phyloP scores from a whole-genome alignment of 1,140 invertebrate species.

The Pachypsylla venusta region DNA sequence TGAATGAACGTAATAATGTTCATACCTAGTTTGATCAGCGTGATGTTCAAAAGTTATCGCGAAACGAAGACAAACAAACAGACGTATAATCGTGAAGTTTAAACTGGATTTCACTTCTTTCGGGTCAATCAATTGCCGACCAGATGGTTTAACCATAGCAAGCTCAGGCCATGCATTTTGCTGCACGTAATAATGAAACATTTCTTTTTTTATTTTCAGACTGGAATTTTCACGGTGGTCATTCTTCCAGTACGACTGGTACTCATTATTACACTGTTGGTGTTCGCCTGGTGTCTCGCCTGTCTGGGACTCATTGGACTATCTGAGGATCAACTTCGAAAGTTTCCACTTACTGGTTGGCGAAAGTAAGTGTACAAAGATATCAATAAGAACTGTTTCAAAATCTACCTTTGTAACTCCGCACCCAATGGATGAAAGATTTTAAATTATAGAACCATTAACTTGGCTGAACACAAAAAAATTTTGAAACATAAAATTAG shows the following conservation, averaged over 20 bases:
- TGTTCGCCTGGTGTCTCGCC: conserved; percentile 65
- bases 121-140: not conserved
- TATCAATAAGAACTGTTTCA: too few species aligned
- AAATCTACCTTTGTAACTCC: too few species aligned
- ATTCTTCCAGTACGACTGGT: conserved; percentile 58
- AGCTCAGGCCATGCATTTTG: not conserved
- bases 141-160: not conserved
- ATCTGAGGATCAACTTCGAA: conserved; percentile 53
- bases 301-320: conserved; percentile 60
- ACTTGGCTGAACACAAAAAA: too few species aligned
- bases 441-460: too few species aligned
- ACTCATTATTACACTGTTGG: conserved; percentile 53
- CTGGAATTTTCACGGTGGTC: conserved; percentile 59
- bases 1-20: too few species aligned
- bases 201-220: conserved; percentile 43
- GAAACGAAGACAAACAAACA: not conserved
- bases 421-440: too few species aligned
- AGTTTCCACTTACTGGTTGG: conserved; percentile 61
- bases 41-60: not conserved
- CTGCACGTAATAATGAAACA: not conserved
- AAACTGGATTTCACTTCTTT: not conserved
- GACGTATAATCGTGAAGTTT: not conserved
- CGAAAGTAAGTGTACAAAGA: conserved; percentile 62
- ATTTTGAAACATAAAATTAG: too few species aligned
- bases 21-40: not conserved